Base-by-base conservation (phyloP, 2,113 vertebrate species). In the Cricetomys ansorgei region DNA sequence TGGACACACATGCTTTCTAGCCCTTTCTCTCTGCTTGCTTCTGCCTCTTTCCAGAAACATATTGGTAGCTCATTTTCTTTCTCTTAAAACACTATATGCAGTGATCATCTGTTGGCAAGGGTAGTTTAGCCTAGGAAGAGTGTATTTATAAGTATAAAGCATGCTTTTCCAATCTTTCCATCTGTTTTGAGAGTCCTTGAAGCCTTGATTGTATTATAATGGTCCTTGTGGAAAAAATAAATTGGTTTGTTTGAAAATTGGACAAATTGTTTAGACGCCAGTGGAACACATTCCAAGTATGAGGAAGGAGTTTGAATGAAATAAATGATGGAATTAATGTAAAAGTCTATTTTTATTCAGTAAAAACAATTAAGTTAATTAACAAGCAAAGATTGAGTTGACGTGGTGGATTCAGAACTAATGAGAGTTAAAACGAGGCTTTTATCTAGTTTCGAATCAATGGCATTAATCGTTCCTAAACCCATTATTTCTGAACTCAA, bases 351-450 rank as follows among this genome's bases (percentile, higher is more conserved):
- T 96, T 97, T 96, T 96, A 92, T 86, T 81, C 48, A 95, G 81
- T 70, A 85, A 92, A 97, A 94, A 90, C 75, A 97, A 97, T 96
- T 98, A 96, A 93, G 75, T 94, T 96, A 97, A 97, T 97, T 97
- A 98, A 92, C 59, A 91, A 97, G 96, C 94, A 93, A 59, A 90
- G 96, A 94, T 48, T 94, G 95, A 95, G 72, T 95, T 86, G 92
- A 95, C 80, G 85, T 73, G 76, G 48, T 95, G 50, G 86, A 55
- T 86, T 95, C 48, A 79, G 96, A 97, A 97, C 57, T 96, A 97
- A 97, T 95, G 96, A 94, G 64, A 97, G 77, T 90, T 59, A 97
- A 95, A 88, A 94, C 94, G 96, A 90, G 92, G 85, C 80, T 95
- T 92, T 96, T 90, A 95, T 96, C 96, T 96, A 81, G 80, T 92